phyloP scores from a whole-genome alignment of 2,797 vertebrate genomes.

The Cryptoblepharus egeriae region DNA sequence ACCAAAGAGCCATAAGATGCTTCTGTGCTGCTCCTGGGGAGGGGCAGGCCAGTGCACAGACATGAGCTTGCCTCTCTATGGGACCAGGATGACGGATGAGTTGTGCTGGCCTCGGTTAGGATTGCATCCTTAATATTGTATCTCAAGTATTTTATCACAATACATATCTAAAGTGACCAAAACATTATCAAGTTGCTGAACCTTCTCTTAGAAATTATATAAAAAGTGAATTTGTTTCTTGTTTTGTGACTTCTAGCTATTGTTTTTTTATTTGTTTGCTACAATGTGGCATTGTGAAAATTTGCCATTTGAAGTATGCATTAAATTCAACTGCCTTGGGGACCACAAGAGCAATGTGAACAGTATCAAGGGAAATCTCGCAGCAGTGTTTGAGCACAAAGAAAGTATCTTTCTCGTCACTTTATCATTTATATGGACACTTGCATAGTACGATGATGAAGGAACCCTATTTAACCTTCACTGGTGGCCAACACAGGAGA shows the following conservation, averaged over 20 bases:
- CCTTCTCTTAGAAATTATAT: background rate
- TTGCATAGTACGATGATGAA: conserved; percentile 12
- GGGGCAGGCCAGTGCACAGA: no score
- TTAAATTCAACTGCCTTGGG: conserved; percentile 7
- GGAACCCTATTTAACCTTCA: conserved; percentile 16
- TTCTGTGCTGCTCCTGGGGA: no score
- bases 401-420: conserved; percentile 9
- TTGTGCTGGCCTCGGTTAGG: no score
- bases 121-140: background rate
- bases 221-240: background rate
- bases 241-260: conserved; percentile 10
- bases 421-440: conserved; percentile 46
- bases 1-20: no score
- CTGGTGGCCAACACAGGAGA: conserved; percentile 1
- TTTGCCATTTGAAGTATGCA: background rate
- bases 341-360: conserved; percentile 16
- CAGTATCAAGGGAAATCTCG: conserved; percentile 10
- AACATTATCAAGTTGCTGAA: background rate
- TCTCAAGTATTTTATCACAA: conserved; percentile 27
- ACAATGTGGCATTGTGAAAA: conserved; percentile 32
- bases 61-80: no score
- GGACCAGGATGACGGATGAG: no score
- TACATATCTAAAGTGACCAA: conserved; percentile 36
- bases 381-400: conserved; percentile 41
- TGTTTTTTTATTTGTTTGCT: conserved; percentile 34